A percentile compares a stretch with the other conserved stretches of the same genome.
Evolutionary conservation across 2,888 invertebrate species (phyloP).

Genomic region (Rhaphigaster nebulosa): DNA sequence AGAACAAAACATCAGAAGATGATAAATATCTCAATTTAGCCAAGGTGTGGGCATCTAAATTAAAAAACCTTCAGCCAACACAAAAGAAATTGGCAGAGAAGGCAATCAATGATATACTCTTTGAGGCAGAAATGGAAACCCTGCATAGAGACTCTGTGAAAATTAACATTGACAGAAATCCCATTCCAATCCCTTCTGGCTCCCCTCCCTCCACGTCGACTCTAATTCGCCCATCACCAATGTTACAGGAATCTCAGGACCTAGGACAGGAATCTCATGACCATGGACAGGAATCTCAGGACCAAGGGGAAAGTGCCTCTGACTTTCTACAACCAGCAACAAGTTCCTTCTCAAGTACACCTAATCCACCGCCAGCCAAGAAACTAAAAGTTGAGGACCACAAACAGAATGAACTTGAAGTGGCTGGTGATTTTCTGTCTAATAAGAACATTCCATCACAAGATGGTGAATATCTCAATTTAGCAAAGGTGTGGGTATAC

Average conservation of each 20-base stretch:
- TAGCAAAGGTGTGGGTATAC: constrained; percentile 61
- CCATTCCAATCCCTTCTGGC: background rate
- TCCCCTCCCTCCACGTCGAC: background rate
- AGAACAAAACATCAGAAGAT: background rate
- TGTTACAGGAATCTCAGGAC: background rate
- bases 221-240: background rate
- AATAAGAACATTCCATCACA: constrained; percentile 42
- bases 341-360: background rate
- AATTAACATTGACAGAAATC: background rate
- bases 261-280: no score
- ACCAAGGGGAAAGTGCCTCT: background rate
- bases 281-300: no score
- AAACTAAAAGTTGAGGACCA: constrained; percentile 52
- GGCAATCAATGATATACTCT: constrained; percentile 63
- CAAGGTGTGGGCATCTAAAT: background rate
- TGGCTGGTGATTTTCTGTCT: constrained; percentile 54
- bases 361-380: constrained; percentile 10
- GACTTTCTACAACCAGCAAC: background rate
- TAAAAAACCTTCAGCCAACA: background rate
- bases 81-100: constrained; percentile 54
- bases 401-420: constrained; percentile 59
- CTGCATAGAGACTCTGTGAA: background rate
- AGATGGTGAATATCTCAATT: constrained; percentile 46
- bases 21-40: background rate
- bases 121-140: constrained; percentile 57